Evolutionary conservation across 2,888 invertebrate species (phyloP).

Genomic region (Megaustenia siamemsis): DNA sequence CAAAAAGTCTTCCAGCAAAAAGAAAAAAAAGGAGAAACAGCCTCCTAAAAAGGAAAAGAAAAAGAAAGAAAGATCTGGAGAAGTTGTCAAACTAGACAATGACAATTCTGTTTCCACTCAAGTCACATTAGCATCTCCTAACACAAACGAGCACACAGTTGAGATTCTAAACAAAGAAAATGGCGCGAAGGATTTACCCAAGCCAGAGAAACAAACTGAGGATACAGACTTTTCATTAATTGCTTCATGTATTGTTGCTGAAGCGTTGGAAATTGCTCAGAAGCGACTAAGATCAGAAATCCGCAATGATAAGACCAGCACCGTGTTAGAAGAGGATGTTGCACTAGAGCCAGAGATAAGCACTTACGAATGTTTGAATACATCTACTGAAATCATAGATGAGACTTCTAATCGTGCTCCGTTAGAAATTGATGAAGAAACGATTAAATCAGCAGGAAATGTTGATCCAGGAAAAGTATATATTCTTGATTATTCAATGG

Average conservation of each 20-base stretch:
- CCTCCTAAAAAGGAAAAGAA: slow-evolving; percentile 28
- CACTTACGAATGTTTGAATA: background rate
- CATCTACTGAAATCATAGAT: background rate
- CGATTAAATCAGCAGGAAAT: background rate
- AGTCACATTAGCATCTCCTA: background rate
- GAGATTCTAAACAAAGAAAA: background rate
- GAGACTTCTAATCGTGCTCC: background rate
- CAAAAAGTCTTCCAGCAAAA: slow-evolving; percentile 29
- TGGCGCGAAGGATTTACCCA: background rate
- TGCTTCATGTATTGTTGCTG: slow-evolving; percentile 42
- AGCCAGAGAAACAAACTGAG: background rate
- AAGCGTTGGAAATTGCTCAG: slow-evolving; percentile 36
- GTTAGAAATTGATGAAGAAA: background rate
- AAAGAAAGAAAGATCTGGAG: slow-evolving; percentile 16
- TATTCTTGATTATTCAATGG: background rate
- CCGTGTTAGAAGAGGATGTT: background rate
- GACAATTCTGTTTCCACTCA: background rate
- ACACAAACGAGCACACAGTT: no score
- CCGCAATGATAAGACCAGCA: background rate
- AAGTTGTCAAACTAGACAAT: background rate
- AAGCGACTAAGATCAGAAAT: slow-evolving; percentile 15
- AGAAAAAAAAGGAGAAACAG: slow-evolving; percentile 46
- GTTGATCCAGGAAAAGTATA: background rate
- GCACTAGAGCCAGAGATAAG: background rate
- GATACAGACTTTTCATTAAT: slow-evolving; percentile 23